These are phyloP conservation scores for Poeciliopsis presidionis DNA, from an alignment of 2,797 vertebrate species.

Conservation along the genomic window DNA sequence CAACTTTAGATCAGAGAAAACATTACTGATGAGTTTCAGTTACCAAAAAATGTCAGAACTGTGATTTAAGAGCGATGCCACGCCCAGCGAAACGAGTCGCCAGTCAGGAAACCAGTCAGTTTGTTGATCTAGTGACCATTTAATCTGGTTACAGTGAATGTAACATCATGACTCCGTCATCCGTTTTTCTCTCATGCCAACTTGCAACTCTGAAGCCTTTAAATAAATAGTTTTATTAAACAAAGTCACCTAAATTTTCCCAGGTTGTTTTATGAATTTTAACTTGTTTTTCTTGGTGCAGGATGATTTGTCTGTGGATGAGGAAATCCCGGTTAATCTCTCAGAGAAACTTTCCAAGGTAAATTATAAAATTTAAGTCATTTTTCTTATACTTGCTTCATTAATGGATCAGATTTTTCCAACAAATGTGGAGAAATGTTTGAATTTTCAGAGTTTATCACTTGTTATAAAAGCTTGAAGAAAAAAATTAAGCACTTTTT, in stretches of 20 bases:
- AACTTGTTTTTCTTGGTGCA: conserved; percentile 18
- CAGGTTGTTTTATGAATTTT: not conserved
- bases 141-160: not conserved
- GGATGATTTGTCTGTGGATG: conserved; percentile 59
- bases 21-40: not conserved
- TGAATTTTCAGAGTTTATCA: not conserved
- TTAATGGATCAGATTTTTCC: not conserved
- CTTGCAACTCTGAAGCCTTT: not conserved
- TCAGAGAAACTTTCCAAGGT: conserved; percentile 65
- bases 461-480: not conserved
- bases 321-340: conserved; percentile 36
- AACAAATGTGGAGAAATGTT: not conserved
- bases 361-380: not conserved
- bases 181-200: no score
- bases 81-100: not conserved
- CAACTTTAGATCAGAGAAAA: not conserved
- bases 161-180: not conserved
- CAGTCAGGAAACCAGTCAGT: not conserved
- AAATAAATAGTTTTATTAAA: not conserved
- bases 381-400: not conserved
- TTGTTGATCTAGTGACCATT: not conserved
- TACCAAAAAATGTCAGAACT: not conserved
- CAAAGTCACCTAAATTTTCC: not conserved
- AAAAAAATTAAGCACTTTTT: not conserved
- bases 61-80: not conserved